Evolutionary conservation across 2,888 invertebrate genomes (phyloP).

Genomic region (Polia nebulosa): DNA sequence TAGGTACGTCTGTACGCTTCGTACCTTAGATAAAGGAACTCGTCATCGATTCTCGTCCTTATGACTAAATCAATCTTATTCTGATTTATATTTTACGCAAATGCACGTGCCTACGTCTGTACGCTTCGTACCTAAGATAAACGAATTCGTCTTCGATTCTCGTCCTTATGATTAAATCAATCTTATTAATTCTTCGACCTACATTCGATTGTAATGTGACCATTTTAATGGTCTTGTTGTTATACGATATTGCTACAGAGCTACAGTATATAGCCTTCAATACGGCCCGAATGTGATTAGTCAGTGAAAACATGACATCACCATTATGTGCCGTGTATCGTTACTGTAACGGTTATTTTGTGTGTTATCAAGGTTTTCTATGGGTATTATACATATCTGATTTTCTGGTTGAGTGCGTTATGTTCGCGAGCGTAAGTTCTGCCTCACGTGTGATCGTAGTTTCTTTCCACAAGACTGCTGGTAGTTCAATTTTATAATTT

Average conservation of each 20-base stretch:
- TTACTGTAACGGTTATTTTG: slow-evolving; percentile 35
- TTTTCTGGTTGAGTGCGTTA: slow-evolving; percentile 22
- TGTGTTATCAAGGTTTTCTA: slow-evolving; percentile 31
- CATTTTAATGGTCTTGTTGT: slow-evolving; percentile 67
- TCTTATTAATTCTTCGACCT: slow-evolving; percentile 54
- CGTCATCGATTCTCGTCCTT: slow-evolving; percentile 9
- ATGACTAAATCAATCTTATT: slow-evolving; percentile 41
- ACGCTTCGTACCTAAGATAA: not conserved
- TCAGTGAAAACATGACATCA: slow-evolving; percentile 71
- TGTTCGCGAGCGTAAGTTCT: not conserved
- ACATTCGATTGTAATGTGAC: slow-evolving; percentile 67
- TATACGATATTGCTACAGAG: slow-evolving; percentile 31
- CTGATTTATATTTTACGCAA: too few relatives aligned
- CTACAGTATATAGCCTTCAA: slow-evolving; percentile 65
- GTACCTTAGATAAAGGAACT: too few relatives aligned
- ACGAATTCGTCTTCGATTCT: not conserved
- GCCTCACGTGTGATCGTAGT: not conserved
- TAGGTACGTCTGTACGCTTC: not conserved
- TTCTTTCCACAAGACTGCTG: not conserved
- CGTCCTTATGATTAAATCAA: slow-evolving; percentile 34
- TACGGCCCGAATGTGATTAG: slow-evolving; percentile 66
- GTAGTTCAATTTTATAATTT: not conserved
- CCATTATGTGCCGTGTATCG: slow-evolving; percentile 59
- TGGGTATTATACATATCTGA: slow-evolving; percentile 13
- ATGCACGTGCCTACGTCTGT: not conserved